phyloP scores from a whole-genome alignment of 2,888 invertebrate genomes.

The Opisthograptis luteolata region DNA sequence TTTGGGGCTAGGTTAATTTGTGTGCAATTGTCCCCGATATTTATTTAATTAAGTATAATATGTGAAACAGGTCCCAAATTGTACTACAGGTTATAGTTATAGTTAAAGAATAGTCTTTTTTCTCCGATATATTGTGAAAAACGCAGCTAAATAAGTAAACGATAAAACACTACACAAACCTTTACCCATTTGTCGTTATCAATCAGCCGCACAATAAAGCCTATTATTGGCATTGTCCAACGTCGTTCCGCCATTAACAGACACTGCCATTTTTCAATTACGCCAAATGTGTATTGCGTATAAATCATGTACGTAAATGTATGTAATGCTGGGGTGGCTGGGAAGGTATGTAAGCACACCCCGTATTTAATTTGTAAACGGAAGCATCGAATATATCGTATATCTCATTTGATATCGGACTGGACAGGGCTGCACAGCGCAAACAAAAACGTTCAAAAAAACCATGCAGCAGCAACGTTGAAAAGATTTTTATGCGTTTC shows the following conservation, averaged over 20 bases:
- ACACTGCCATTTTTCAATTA: conserved; percentile 81
- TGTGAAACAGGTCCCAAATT: too few species aligned
- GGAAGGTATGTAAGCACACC: conserved; percentile 47
- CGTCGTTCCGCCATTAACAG: conserved; percentile 60
- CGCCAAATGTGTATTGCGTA: conserved; percentile 77
- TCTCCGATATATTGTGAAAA: too few species aligned
- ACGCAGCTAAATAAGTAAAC: too few species aligned
- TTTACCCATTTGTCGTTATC: conserved; percentile 39
- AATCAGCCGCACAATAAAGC: conserved; percentile 49
- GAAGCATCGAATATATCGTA: conserved; percentile 65
- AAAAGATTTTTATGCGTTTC: conserved; percentile 52
- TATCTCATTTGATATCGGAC: conserved; percentile 62
- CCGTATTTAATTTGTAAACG: conserved; percentile 79
- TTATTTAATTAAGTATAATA: too few species aligned
- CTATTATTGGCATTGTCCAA: conserved; percentile 70
- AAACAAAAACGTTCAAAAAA: conserved; percentile 36
- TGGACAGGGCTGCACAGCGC: conserved; percentile 52
- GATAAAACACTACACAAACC: conserved; percentile 43
- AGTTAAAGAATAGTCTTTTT: too few species aligned
- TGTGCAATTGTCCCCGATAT: too few species aligned
- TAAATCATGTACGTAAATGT: conserved; percentile 69
- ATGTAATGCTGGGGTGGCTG: conserved; percentile 34
- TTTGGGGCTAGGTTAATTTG: too few species aligned
- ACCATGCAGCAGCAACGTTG: conserved; percentile 45
- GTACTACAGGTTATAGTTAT: too few species aligned